Evolutionary conservation across 2,888 invertebrate genomes (phyloP).

Genomic region (Drymonia ruficornis): DNA sequence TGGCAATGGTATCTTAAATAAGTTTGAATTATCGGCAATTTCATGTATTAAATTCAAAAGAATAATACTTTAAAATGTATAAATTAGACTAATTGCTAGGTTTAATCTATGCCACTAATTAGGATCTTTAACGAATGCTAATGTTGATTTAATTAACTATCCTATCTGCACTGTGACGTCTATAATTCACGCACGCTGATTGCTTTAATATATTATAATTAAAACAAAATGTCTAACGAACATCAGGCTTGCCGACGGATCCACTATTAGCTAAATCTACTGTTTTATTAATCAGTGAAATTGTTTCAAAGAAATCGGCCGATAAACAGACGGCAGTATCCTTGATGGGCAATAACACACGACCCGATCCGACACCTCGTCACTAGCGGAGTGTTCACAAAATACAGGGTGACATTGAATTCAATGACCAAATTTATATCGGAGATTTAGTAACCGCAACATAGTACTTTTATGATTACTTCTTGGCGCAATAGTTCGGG

Average conservation of each 20-base stretch:
- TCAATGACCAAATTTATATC: too few relatives aligned
- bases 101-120: too few relatives aligned
- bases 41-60: too few relatives aligned
- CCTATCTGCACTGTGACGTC: conserved; percentile 4
- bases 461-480: too few relatives aligned
- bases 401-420: too few relatives aligned
- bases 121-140: not conserved
- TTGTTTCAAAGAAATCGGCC: conserved; percentile 26
- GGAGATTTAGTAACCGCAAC: too few relatives aligned
- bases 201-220: conserved; percentile 40
- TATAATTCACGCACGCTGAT: conserved; percentile 11
- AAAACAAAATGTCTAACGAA: conserved; percentile 15
- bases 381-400: not conserved
- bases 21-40: too few relatives aligned
- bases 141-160: conserved; percentile 2
- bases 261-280: conserved; percentile 21
- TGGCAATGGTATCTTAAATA: too few relatives aligned
- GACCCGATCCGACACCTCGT: not conserved
- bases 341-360: not conserved
- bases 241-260: conserved; percentile 5
- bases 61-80: too few relatives aligned
- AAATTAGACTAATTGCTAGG: not conserved
- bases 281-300: conserved; percentile 40
- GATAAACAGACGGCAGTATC: not conserved
- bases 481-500: too few relatives aligned